These are phyloP conservation scores for Nomada fabriciana DNA, from an alignment of 2,888 invertebrate genomes.

Conservation along the genomic window DNA sequence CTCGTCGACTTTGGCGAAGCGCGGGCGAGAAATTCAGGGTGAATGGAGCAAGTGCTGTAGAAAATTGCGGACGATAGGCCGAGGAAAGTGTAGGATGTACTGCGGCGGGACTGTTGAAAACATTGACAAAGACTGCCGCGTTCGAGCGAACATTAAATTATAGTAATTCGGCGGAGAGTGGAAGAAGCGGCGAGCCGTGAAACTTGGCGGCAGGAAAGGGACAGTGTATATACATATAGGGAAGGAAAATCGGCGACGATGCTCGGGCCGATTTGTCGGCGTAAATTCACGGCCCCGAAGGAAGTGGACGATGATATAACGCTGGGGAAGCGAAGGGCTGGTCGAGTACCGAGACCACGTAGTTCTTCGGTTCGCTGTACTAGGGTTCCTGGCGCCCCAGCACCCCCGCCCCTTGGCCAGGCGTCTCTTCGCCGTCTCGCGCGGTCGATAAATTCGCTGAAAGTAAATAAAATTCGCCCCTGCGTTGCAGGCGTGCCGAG, in stretches of 20 bases:
- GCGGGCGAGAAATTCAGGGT: not conserved
- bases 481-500: constrained; percentile 48
- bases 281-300: constrained; percentile 68
- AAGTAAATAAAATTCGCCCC: constrained; percentile 82
- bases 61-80: too few relatives aligned
- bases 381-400: constrained; percentile 48
- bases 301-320: constrained; percentile 71
- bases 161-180: constrained; percentile 42
- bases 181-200: constrained; percentile 48
- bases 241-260: constrained; percentile 62
- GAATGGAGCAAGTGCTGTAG: not conserved
- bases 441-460: constrained; percentile 79
- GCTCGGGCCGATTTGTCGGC: constrained; percentile 69
- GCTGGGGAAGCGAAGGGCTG: constrained; percentile 63
- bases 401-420: not conserved
- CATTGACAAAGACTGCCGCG: constrained; percentile 34
- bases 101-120: constrained; percentile 19
- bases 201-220: constrained; percentile 26
- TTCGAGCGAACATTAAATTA: constrained; percentile 37
- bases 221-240: constrained; percentile 21
- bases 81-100: not conserved
- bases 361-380: constrained; percentile 50
- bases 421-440: constrained; percentile 33
- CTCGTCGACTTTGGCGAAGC: not conserved
- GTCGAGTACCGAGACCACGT: constrained; percentile 52